These are phyloP conservation scores for Tricholaema leucomelas DNA, from an alignment of 2,113 vertebrate genomes.

Conservation along the genomic window DNA sequence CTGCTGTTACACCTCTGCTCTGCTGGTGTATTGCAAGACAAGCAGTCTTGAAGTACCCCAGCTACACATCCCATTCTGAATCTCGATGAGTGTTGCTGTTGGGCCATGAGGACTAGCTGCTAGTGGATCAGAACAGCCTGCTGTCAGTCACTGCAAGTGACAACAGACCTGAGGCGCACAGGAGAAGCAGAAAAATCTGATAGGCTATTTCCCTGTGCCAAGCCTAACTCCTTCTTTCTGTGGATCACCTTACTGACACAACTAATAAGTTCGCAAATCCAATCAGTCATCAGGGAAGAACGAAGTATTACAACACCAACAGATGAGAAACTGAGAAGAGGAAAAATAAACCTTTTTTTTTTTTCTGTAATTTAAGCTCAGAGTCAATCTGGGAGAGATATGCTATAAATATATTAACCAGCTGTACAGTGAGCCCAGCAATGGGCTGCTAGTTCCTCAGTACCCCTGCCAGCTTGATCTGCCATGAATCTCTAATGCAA, in stretches of 20 bases:
- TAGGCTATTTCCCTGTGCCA: fast-evolving
- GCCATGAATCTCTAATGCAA: slow-evolving; percentile 48
- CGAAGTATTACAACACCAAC: not conserved
- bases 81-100: not conserved
- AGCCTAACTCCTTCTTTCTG: not conserved
- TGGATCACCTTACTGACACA: not conserved
- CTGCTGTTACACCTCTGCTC: not conserved
- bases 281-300: not conserved
- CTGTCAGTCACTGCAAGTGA: not conserved
- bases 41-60: not conserved
- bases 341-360: not conserved
- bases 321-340: not conserved
- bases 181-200: not conserved
- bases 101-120: not conserved
- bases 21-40: not conserved
- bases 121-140: not conserved
- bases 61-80: not conserved
- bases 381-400: not conserved
- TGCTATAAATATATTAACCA: slow-evolving; percentile 36
- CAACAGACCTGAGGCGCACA: not conserved
- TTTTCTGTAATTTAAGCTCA: not conserved
- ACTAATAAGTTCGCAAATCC: not conserved
- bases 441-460: not conserved
- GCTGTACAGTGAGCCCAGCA: not conserved
- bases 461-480: not conserved